Evolutionary conservation across 2,888 invertebrate genomes (phyloP).

Genomic region (Lordiphosa andalusiaca): DNA sequence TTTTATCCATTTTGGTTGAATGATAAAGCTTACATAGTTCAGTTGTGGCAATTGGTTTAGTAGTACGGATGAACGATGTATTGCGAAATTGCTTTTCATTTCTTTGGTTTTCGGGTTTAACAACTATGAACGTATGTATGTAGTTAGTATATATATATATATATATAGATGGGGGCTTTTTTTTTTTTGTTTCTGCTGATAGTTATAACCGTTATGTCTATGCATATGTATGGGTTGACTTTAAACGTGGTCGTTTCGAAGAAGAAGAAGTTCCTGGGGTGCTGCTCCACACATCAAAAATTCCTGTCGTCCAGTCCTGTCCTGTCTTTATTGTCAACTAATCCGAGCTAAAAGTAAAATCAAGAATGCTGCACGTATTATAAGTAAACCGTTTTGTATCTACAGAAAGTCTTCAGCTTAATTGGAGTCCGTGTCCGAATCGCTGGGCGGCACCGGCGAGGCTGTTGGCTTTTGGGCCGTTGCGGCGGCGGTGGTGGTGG

Average conservation of each 20-base stretch:
- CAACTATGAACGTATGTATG: conserved; percentile 47
- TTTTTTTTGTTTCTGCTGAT: background rate
- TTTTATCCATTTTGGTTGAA: conserved; percentile 32
- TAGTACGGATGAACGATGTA: conserved; percentile 41
- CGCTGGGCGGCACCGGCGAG: conserved; percentile 81
- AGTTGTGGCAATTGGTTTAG: conserved; percentile 13
- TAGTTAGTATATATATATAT: conserved; percentile 32
- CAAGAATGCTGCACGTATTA: conserved; percentile 26
- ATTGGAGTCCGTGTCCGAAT: conserved; percentile 83
- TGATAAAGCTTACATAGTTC: conserved; percentile 17
- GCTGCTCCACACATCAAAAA: background rate
- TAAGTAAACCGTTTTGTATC: conserved; percentile 4
- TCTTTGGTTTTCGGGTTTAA: conserved; percentile 35
- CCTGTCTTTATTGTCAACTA: conserved; percentile 15
- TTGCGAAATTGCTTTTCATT: conserved; percentile 64
- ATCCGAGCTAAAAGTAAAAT: conserved; percentile 27
- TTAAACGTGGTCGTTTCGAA: conserved; percentile 32
- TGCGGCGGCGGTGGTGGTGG: conserved; percentile 69
- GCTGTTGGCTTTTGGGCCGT: conserved; percentile 79
- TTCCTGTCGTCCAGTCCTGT: background rate
- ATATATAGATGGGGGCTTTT: too few relatives aligned
- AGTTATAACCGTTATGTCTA: conserved; percentile 55
- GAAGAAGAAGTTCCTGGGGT: conserved; percentile 15
- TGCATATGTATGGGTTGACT: conserved; percentile 64
- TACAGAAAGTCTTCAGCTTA: conserved; percentile 61